Conservation (phyloP, 2,113 vertebrate genomes). For the Archocentrus centrarchus region DNA sequence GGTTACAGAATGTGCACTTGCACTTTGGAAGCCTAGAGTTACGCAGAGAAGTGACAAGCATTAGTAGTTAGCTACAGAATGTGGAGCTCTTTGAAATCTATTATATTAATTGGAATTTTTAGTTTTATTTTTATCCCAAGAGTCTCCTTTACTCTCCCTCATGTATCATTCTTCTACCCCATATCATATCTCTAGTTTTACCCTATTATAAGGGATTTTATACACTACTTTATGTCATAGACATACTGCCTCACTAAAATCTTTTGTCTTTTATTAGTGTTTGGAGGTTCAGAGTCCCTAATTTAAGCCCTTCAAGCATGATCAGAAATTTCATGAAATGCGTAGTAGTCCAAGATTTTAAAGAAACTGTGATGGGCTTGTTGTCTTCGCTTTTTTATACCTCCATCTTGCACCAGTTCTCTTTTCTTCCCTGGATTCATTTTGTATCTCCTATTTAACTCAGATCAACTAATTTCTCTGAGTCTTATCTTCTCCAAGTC, state of each 20-base stretch:
- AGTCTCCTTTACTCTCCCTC: slow-evolving; percentile 21
- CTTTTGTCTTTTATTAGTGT: not conserved
- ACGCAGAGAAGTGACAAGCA: not conserved
- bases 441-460: not conserved
- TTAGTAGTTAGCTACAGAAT: not conserved
- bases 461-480: not conserved
- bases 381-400: not conserved
- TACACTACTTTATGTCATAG: not conserved
- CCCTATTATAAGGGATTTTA: not conserved
- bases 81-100: not conserved
- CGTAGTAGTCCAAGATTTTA: not conserved
- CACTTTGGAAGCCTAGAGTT: not conserved
- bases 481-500: not conserved
- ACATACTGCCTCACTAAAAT: not conserved
- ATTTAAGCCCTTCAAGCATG: not conserved
- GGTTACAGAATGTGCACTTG: not conserved
- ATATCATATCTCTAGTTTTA: not conserved
- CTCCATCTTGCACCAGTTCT: not conserved
- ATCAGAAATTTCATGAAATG: not conserved
- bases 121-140: not conserved
- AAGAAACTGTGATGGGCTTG: not conserved
- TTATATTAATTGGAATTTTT: slow-evolving; percentile 18
- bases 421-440: not conserved
- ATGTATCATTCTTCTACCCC: not conserved
- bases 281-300: not conserved